Evolutionary conservation across 1,140 invertebrate genomes (phyloP).

Genomic region (Ceratosolen solmsi): DNA sequence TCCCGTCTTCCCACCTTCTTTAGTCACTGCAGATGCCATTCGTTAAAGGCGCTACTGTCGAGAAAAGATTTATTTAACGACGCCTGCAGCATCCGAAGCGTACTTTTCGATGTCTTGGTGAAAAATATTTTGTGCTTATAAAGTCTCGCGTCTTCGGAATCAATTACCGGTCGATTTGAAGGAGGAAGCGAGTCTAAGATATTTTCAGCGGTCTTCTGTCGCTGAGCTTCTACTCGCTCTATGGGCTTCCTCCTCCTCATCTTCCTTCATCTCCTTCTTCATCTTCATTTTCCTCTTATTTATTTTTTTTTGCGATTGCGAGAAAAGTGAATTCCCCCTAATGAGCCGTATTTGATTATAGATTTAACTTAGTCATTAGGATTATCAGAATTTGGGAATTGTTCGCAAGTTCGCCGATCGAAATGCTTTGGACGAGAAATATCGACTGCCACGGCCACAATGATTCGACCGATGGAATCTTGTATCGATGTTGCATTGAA

Average conservation of each 20-base stretch:
- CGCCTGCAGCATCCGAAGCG: neutral
- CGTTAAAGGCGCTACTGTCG: conserved; percentile 37
- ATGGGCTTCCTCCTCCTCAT: too few species aligned
- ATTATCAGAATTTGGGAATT: conserved; percentile 6
- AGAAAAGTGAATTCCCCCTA: too few species aligned
- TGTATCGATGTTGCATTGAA: neutral
- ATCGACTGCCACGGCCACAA: neutral
- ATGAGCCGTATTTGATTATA: too few species aligned
- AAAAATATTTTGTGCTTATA: conserved; percentile 14
- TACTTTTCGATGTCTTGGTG: neutral
- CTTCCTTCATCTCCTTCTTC: too few species aligned
- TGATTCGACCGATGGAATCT: neutral
- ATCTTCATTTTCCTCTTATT: too few species aligned
- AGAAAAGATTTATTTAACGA: conserved; percentile 42
- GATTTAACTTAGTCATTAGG: conserved; percentile 1
- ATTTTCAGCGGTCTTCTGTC: too few species aligned
- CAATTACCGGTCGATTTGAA: conserved; percentile 31
- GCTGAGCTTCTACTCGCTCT: too few species aligned
- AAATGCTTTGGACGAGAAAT: neutral
- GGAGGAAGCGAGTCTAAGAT: neutral
- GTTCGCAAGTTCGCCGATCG: neutral
- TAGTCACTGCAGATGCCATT: conserved; percentile 22
- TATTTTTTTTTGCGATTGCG: too few species aligned
- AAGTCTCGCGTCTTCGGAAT: conserved; percentile 30
- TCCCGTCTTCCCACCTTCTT: too few species aligned